A percentile compares a stretch with the other conserved stretches of the same genome.
phyloP scores from a whole-genome alignment of 2,888 invertebrate species.

The Serrognathus titanus region DNA sequence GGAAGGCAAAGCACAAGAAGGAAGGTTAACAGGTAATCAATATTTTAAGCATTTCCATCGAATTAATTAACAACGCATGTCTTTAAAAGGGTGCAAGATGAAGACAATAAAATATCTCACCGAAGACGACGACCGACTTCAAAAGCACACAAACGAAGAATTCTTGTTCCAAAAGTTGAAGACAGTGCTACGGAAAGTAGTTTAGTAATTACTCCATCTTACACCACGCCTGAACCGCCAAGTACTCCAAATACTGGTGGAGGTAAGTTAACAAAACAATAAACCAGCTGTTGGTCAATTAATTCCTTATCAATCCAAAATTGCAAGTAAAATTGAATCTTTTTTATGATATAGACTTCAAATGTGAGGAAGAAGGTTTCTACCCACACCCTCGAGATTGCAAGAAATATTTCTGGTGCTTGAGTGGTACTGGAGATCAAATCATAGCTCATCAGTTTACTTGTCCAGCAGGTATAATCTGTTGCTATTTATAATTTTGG shows the following conservation, averaged over 20 bases:
- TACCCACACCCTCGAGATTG: constrained; percentile 89
- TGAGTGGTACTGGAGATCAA: constrained; percentile 82
- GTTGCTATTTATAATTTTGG: constrained; percentile 3
- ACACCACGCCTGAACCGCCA: constrained; percentile 75
- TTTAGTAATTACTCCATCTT: constrained; percentile 45
- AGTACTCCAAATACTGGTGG: constrained; percentile 87
- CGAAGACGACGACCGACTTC: constrained; percentile 16
- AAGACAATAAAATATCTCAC: background rate
- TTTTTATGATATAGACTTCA: constrained; percentile 63
- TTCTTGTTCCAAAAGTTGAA: constrained; percentile 47
- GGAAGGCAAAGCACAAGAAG: constrained; percentile 25
- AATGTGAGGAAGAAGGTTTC: constrained; percentile 91
- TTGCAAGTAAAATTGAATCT: no score
- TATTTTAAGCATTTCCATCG: constrained; percentile 2
- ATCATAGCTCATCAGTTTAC: constrained; percentile 91
- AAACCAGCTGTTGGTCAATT: no score
- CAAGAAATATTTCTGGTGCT: constrained; percentile 93
- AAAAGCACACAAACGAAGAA: constrained; percentile 19
- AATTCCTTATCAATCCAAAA: no score
- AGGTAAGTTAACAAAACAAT: constrained; percentile 52
- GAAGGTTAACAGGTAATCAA: constrained; percentile 14
- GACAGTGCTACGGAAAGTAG: constrained; percentile 53
- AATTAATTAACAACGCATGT: background rate
- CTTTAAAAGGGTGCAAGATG: constrained; percentile 2
- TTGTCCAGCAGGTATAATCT: constrained; percentile 73